phyloP scores from a whole-genome alignment of 2,797 vertebrate genomes.

The Scleropages formosus region DNA sequence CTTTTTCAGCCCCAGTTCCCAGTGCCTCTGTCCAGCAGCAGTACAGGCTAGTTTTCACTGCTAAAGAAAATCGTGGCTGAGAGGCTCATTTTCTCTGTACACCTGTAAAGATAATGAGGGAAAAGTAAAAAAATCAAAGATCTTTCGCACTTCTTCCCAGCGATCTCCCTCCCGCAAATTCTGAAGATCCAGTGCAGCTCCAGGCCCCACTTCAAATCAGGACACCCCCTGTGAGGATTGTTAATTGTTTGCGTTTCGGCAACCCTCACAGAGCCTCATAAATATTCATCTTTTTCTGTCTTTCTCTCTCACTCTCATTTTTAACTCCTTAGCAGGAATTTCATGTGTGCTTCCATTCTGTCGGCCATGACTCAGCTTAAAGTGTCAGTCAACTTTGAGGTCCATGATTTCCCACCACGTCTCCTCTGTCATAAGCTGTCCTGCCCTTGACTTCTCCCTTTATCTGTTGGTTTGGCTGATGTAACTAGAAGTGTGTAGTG shows the following conservation, averaged over 20 bases:
- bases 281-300: conserved; percentile 21
- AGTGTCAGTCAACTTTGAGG: background rate
- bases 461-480: too few relatives aligned
- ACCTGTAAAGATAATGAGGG: background rate
- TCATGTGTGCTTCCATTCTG: conserved; percentile 4
- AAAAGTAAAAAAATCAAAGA: background rate
- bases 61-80: too few relatives aligned
- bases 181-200: background rate
- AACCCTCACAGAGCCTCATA: conserved; percentile 19
- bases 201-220: background rate
- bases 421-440: background rate
- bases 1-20: too few relatives aligned
- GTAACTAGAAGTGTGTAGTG: too few relatives aligned
- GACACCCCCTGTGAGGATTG: conserved; percentile 21
- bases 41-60: too few relatives aligned
- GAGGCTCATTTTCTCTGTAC: too few relatives aligned
- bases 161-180: conserved; percentile 3
- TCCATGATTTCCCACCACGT: background rate
- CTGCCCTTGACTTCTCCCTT: background rate
- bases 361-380: background rate
- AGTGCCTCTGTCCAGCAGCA: too few relatives aligned
- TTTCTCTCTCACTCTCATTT: background rate
- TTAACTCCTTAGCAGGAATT: conserved; percentile 7
- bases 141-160: background rate
- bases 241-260: conserved; percentile 20